phyloP scores from a whole-genome alignment of 2,113 vertebrate genomes.

The Cyphomyrus plagiostoma region DNA sequence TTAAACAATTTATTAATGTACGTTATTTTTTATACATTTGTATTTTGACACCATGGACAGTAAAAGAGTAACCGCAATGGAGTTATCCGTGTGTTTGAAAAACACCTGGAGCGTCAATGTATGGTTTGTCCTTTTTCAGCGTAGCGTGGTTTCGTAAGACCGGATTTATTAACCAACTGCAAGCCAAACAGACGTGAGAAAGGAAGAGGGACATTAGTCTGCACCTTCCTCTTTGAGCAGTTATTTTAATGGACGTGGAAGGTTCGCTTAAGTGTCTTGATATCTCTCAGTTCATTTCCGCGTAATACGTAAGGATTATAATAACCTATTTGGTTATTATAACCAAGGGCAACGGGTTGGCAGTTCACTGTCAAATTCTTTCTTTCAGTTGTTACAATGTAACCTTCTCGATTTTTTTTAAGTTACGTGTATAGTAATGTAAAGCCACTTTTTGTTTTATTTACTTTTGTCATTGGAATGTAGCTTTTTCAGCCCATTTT shows the following conservation, averaged over 20 bases:
- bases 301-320: not conserved
- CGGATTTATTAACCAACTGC: slow-evolving; percentile 21
- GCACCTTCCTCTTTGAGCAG: not conserved
- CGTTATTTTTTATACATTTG: not conserved
- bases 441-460: not conserved
- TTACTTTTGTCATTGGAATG: not conserved
- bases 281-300: not conserved
- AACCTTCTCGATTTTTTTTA: not conserved
- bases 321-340: not conserved
- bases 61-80: not conserved
- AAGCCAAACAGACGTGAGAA: not conserved
- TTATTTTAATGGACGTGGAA: not conserved
- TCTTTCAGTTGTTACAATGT: not conserved
- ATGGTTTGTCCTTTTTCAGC: not conserved
- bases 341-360: not conserved
- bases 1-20: not conserved
- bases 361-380: not conserved
- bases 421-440: not conserved
- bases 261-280: not conserved
- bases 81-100: not conserved
- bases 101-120: not conserved
- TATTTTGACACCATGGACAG: not conserved
- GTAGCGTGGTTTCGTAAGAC: not conserved
- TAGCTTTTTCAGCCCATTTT: not conserved
- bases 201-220: not conserved